These are phyloP conservation scores for Geodia barretti DNA, from an alignment of 37 sponge, comb jelly and placozoan species.

Conservation along the genomic window DNA sequence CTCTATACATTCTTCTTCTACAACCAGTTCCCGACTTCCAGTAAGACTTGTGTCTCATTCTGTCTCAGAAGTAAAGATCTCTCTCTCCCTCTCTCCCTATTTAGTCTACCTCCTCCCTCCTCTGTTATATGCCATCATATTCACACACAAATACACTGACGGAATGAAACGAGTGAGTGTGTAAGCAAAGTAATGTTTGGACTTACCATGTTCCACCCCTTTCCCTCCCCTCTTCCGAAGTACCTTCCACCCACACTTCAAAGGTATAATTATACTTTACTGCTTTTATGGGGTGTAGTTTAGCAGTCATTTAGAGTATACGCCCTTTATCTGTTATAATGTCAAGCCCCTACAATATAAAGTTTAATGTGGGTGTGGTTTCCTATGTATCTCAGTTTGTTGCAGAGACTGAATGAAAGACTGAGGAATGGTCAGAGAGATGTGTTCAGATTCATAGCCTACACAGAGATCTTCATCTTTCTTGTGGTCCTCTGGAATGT, in stretches of 20 bases:
- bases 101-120: constrained; percentile 62
- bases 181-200: neutral
- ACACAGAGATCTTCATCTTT: constrained; percentile 66
- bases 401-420: constrained; percentile 4
- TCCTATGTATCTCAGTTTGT: too few relatives aligned
- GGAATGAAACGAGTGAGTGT: constrained; percentile 44
- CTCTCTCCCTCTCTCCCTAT: neutral
- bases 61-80: neutral
- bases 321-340: too few relatives aligned
- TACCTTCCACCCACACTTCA: neutral
- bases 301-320: too few relatives aligned
- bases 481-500: constrained; percentile 43
- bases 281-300: too few relatives aligned
- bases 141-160: constrained; percentile 30
- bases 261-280: too few relatives aligned
- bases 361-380: too few relatives aligned
- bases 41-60: constrained; percentile 13
- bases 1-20: constrained; percentile 64
- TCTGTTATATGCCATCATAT: constrained; percentile 61
- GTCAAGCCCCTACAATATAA: neutral
- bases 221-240: neutral
- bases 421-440: constrained; percentile 21
- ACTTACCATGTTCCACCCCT: constrained; percentile 6
- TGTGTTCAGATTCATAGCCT: constrained; percentile 53
- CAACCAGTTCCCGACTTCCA: constrained; percentile 21